phyloP scores from a whole-genome alignment of 2,888 invertebrate species.

The Argynnis bischoffii region DNA sequence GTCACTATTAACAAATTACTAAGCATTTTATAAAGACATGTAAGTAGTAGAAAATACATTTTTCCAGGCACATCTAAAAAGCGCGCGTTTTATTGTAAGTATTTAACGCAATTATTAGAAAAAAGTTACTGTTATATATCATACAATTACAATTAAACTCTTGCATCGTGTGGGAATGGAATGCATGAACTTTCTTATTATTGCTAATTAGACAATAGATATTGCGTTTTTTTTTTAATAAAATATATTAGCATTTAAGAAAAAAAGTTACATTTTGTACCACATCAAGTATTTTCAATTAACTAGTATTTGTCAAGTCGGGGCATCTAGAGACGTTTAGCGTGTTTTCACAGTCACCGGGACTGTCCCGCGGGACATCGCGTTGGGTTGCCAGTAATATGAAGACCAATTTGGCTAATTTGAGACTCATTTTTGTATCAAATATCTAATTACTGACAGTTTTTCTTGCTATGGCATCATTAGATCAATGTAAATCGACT shows the following conservation, averaged over 20 bases:
- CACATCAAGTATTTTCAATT: conserved; percentile 67
- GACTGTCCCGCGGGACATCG: conserved; percentile 29
- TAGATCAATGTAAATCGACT: not conserved
- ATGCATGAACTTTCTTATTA: no score
- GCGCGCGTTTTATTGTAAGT: no score
- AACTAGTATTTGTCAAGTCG: conserved; percentile 66
- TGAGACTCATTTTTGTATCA: conserved; percentile 32
- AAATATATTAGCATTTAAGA: not conserved
- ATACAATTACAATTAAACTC: no score
- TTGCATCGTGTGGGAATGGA: no score
- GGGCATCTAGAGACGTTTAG: conserved; percentile 56
- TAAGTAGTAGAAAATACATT: no score
- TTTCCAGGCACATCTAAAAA: no score
- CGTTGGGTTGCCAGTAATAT: conserved; percentile 38
- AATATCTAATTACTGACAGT: conserved; percentile 32
- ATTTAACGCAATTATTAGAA: no score
- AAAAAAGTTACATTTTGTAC: not conserved
- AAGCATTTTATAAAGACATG: no score
- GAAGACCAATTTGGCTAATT: conserved; percentile 36
- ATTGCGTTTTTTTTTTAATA: no score
- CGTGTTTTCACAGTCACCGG: conserved; percentile 47
- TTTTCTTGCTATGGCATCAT: not conserved
- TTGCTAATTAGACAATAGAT: no score
- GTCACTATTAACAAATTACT: no score
- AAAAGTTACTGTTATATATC: no score